Evolutionary conservation across 2,888 invertebrate species (phyloP).

Genomic region (Stenoptilia bipunctidactyla): DNA sequence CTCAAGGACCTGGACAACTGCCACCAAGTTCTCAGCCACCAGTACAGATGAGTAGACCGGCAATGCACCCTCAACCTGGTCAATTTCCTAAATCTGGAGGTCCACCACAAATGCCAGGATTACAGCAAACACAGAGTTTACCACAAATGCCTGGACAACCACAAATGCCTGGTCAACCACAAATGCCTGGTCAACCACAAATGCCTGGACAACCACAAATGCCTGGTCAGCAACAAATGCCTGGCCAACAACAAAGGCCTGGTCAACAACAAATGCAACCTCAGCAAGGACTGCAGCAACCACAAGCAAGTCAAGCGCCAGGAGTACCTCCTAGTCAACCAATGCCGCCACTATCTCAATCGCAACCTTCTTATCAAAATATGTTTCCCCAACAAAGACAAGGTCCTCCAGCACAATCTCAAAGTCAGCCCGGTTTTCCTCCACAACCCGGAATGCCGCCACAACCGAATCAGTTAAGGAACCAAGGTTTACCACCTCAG

Average conservation of each 20-base stretch:
- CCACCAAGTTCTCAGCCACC: constrained; percentile 28
- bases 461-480: constrained; percentile 2
- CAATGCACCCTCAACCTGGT: constrained; percentile 28
- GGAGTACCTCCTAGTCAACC: constrained; percentile 18
- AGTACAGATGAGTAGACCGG: constrained; percentile 18
- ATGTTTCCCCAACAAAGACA: constrained; percentile 14
- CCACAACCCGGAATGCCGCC: constrained; percentile 17
- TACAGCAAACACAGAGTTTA: constrained; percentile 6
- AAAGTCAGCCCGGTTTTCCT: constrained; percentile 15
- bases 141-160: neutral
- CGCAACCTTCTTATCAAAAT: constrained; percentile 16
- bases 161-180: neutral
- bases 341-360: constrained; percentile 19
- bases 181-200: too few relatives aligned
- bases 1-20: constrained; percentile 13
- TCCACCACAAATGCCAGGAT: neutral
- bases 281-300: constrained; percentile 14
- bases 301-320: constrained; percentile 16
- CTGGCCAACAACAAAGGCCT: constrained; percentile 17
- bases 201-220: constrained; percentile 14
- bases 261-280: constrained; percentile 18
- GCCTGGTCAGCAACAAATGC: constrained; percentile 15
- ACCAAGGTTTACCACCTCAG: constrained; percentile 14
- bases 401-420: constrained; percentile 18
- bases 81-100: constrained; percentile 5